Conservation (phyloP, 2,797 vertebrate genomes). For the Eleutherodactylus coqui region DNA sequence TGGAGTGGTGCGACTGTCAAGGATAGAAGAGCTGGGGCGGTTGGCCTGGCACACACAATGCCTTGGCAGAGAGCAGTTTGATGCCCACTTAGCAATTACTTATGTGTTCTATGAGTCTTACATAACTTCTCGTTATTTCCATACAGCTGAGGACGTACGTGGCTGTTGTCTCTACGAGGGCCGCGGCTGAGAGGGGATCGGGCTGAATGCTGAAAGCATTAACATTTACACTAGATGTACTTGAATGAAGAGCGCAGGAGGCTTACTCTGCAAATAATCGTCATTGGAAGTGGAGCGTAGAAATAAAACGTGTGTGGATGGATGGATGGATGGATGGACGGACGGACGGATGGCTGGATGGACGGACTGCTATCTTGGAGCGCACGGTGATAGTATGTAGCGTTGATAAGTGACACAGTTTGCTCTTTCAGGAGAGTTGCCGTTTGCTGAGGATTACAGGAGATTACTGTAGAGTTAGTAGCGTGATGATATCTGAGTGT, state of each 20-base stretch:
- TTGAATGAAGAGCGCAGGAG: background rate
- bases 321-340: no score
- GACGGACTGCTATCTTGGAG: background rate
- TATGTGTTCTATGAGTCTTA: background rate
- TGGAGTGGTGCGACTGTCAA: background rate
- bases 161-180: background rate
- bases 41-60: background rate
- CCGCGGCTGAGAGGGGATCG: no score
- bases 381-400: background rate
- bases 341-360: no score
- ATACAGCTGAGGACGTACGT: background rate
- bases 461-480: conserved; percentile 13
- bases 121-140: no score
- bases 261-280: background rate
- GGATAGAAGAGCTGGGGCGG: background rate
- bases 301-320: background rate
- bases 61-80: background rate
- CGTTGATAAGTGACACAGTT: background rate
- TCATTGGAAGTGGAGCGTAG: background rate
- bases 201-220: background rate
- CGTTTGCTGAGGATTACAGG: conserved; percentile 6
- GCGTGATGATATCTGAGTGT: background rate
- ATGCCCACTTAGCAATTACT: background rate
- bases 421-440: background rate
- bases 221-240: background rate